phyloP scores from a whole-genome alignment of 2,113 vertebrate genomes.

The Atractosteus spatula region DNA sequence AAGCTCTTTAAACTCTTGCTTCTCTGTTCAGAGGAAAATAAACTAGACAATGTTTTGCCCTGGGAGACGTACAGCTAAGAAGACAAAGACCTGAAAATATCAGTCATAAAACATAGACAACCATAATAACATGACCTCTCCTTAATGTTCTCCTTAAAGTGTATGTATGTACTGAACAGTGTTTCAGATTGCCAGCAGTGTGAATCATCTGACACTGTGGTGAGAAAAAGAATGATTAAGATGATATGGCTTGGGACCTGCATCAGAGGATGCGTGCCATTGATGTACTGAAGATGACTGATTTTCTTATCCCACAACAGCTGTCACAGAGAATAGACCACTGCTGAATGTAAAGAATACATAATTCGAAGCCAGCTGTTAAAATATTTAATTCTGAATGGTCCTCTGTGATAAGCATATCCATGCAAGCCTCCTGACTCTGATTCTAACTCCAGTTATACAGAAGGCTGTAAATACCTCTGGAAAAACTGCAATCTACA shows the following conservation, averaged over 20 bases:
- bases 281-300: neutral
- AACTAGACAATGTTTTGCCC: too few relatives aligned
- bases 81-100: too few relatives aligned
- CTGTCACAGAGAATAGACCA: neutral
- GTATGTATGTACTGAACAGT: neutral
- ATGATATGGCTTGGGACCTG: neutral
- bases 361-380: too few relatives aligned
- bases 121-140: neutral
- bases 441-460: too few relatives aligned
- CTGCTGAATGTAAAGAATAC: neutral
- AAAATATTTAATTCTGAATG: too few relatives aligned
- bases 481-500: too few relatives aligned
- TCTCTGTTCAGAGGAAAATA: too few relatives aligned
- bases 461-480: too few relatives aligned
- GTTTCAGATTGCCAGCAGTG: neutral
- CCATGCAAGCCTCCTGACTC: too few relatives aligned
- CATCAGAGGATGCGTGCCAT: neutral
- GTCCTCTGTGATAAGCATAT: too few relatives aligned
- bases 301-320: neutral
- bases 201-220: neutral
- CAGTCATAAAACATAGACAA: neutral
- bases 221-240: neutral
- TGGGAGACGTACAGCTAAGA: too few relatives aligned
- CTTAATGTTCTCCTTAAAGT: neutral
- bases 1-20: too few relatives aligned